Base-by-base conservation (phyloP, 2,113 vertebrate genomes). In the Alosa alosa region DNA sequence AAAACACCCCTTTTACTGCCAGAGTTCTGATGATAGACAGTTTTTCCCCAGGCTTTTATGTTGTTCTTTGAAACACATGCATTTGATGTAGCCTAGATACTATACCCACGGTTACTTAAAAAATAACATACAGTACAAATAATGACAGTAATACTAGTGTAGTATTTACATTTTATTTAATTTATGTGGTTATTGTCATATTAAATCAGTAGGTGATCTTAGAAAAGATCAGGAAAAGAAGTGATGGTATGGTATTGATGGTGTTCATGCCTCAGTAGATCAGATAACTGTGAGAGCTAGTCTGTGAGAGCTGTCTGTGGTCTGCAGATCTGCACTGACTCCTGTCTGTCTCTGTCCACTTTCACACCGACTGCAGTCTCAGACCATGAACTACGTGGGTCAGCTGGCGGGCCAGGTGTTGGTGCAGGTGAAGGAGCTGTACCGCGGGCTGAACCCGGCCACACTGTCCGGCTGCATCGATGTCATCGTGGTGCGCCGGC, bases 341-440 rank as follows among this genome's bases (percentile, higher is more conserved):
- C 31, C 25, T n/a, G 8, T 31, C 15, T 36, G 44, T 82, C 41
- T 82, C 39, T 41, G 10, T 4, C 11, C 45, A 13, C 13, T n/a
- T 18, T 7, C 10, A 49, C 45, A 50, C 1, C 86, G 46, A 52
- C 36, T 46, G 2, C 72, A 90, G 89, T 88, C 90, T 45, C 97
- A 98, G 94, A 99, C 97, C 93, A 99, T 99, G 98, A 99, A 99
- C 93, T 99, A 97, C 94, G 97, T 99, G 81, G 98, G 97, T 84
- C 98, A 99, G 94, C 86, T 99, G 92, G 98, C 98, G 0, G 98
- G 98, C 31, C 98, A 99, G 92, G 97, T 99, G 87, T 97, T 99
- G 22, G 97, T 99, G 47, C 98, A 98, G 22, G 98, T 99, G 92
- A 99, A 99, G 91, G 98, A 99, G 86, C 95, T 99, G 60, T 99